Base-by-base conservation (phyloP, 2,113 vertebrate species). In the Pyrgilauda ruficollis region DNA sequence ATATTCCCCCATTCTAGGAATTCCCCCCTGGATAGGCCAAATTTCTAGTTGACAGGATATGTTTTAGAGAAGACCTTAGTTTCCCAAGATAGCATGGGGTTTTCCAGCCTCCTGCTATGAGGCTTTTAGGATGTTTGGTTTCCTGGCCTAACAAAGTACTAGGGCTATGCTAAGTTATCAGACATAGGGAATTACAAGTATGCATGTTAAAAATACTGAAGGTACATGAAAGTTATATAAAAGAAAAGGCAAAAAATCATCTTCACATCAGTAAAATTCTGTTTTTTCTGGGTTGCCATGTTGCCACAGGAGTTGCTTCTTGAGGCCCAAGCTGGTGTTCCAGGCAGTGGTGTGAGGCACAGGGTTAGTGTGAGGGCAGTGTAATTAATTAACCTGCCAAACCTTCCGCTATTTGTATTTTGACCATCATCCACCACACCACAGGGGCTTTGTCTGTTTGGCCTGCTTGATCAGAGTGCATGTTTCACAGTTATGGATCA, bases 391-490 rank as follows among this genome's bases (percentile, higher is more conserved):
- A 21, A 26, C 9, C 39, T 69, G 23, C 23, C 47, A 62, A 2
- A 15, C 5, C 15, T 41, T 15, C 6, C 2, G 2, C 6, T 16
- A 7, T 46, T 18, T 15, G 1, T 78, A 53, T 62, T 62, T 39
- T 0, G 0, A 1, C 18, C 33, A 52, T 69, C 1, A 1, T 33
- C 46, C 10, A 10, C 12, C 22, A 28, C 24, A 16, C 23, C 8
- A 5, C 55, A 46, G 63, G 19, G 22, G 27, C 27, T 77, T 23
- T 76, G 14, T 26, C 21, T 27, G 14, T 37, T 50, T 24, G 44
- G 6, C 9, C 20, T 67, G 10, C 44, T 68, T 76, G 31, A 21
- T 35, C 8, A 21, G 20, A 21, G 20, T 13, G 13, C 4, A 4
- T 19, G 16, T 61, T 44, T 44, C 17, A 44, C 2, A 15, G 18